Conservation (phyloP, 2,888 invertebrate species). For the Gortyna flavago region DNA sequence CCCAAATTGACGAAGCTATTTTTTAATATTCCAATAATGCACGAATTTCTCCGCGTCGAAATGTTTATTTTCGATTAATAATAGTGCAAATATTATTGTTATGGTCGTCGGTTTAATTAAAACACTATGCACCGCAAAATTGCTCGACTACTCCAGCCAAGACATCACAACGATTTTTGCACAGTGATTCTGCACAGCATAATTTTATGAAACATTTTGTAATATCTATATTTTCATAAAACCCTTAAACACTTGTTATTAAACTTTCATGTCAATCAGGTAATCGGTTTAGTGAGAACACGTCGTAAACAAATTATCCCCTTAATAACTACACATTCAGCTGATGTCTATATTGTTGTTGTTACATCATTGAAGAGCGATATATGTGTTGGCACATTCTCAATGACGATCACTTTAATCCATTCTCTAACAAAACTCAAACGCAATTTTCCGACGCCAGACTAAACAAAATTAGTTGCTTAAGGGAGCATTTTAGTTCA, state of each 20-base stretch:
- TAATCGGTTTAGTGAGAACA: conserved; percentile 48
- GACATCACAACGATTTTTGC: conserved; percentile 44
- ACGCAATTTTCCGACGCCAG: conserved; percentile 49
- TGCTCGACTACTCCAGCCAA: conserved; percentile 38
- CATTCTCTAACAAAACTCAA: conserved; percentile 47
- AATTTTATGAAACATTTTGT: conserved; percentile 47
- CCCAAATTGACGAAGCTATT: conserved; percentile 61
- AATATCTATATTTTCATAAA: conserved; percentile 35
- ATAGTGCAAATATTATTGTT: conserved; percentile 56
- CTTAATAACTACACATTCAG: conserved; percentile 21
- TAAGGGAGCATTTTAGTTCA: conserved; percentile 63
- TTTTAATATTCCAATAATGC: conserved; percentile 62
- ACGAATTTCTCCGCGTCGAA: conserved; percentile 42
- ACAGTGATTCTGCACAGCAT: conserved; percentile 25
- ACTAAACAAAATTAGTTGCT: conserved; percentile 60
- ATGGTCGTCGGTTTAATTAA: conserved; percentile 52
- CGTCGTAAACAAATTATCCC: conserved; percentile 30
- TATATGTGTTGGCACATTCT: conserved; percentile 58
- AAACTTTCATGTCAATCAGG: conserved; percentile 45
- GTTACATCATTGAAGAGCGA: conserved; percentile 39
- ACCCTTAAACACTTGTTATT: conserved; percentile 35
- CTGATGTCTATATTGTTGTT: conserved; percentile 36
- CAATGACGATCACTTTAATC: conserved; percentile 51
- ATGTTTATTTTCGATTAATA: conserved; percentile 57
- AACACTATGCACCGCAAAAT: conserved; percentile 49